Evolutionary conservation across 2,797 vertebrate genomes (phyloP).

Genomic region (Gorsachius magnificus): DNA sequence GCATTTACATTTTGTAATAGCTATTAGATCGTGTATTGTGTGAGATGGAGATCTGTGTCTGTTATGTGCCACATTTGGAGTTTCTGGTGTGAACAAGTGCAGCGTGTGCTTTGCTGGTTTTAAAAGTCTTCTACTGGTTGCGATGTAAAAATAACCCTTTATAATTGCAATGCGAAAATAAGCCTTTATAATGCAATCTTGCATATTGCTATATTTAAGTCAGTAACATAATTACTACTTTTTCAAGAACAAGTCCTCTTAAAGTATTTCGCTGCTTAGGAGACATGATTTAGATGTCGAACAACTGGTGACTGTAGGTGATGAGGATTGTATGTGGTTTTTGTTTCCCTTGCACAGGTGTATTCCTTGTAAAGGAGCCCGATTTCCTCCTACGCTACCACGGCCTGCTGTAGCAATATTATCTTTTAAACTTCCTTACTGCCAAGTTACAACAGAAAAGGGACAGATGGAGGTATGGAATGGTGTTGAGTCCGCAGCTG

Average conservation of each 20-base stretch:
- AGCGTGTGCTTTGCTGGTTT: background rate
- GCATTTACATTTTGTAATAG: background rate
- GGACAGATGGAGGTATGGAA: conserved; percentile 94
- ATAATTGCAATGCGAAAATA: background rate
- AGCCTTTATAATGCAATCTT: background rate
- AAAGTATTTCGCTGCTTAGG: background rate
- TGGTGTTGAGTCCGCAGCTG: background rate
- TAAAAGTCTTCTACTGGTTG: background rate
- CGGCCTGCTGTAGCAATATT: conserved; percentile 90
- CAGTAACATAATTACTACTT: background rate
- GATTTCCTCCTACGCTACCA: conserved; percentile 93
- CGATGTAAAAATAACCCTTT: background rate
- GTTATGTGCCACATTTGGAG: background rate
- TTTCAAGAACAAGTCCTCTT: background rate
- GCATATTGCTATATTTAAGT: background rate
- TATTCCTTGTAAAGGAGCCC: conserved; percentile 94
- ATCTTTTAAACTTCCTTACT: conserved; percentile 89
- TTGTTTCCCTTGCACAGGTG: conserved; percentile 80
- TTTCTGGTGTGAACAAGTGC: background rate
- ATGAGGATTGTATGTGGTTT: background rate
- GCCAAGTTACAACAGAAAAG: conserved; percentile 92
- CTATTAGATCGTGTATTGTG: background rate
- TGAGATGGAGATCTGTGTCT: background rate
- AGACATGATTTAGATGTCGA: background rate
- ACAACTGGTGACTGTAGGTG: background rate